phyloP scores from a whole-genome alignment of 2,797 vertebrate species.

The Gambelia wislizenii region DNA sequence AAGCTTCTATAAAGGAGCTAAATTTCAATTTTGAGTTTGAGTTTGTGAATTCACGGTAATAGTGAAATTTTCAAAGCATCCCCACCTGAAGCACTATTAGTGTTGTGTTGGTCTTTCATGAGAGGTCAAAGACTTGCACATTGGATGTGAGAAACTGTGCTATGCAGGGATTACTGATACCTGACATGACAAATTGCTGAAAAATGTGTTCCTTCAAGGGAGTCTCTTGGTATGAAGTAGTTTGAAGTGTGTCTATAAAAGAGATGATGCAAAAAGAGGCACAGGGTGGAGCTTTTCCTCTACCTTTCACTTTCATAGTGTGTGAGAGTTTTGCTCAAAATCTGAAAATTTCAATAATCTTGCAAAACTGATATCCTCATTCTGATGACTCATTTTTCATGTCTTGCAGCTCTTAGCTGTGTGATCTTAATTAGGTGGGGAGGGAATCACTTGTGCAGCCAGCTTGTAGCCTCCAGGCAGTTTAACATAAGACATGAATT shows the following conservation, averaged over 20 bases:
- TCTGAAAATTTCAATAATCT: not conserved
- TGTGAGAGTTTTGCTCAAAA: not conserved
- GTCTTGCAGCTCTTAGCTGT: not conserved
- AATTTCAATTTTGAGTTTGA: not conserved
- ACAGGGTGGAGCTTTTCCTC: not conserved
- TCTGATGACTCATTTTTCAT: not conserved
- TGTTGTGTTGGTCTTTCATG: not conserved
- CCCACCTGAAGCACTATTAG: not conserved
- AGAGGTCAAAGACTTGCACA: not conserved
- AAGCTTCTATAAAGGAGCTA: not conserved
- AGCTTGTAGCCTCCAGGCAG: not conserved
- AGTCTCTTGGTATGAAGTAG: too few relatives aligned
- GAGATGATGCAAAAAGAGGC: not conserved
- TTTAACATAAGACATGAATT: not conserved
- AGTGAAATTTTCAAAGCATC: not conserved
- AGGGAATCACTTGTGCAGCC: not conserved
- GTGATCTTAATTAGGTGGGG: not conserved
- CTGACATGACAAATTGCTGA: not conserved
- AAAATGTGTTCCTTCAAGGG: not conserved
- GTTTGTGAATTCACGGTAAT: not conserved
- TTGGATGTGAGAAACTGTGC: not conserved
- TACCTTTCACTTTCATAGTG: not conserved
- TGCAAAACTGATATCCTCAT: not conserved
- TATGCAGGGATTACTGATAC: not conserved
- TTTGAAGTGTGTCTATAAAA: too few relatives aligned